These are phyloP conservation scores for Lepidocolaptes lacrymiger DNA, from an alignment of 2,797 vertebrate genomes.

Conservation along the genomic window DNA sequence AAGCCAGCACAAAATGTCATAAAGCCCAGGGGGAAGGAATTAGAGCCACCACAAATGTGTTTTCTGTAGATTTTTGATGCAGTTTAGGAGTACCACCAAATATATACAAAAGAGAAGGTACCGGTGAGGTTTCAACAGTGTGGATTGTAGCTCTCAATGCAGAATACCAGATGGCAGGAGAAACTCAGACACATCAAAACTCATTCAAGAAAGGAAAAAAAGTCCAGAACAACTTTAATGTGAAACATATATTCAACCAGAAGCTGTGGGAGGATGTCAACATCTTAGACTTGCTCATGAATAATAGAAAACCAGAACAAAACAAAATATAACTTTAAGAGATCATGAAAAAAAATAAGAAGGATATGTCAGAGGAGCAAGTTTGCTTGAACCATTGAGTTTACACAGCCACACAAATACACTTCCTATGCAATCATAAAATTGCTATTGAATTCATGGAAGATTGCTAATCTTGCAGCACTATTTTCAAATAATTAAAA, in stretches of 20 bases:
- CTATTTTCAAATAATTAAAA: background rate
- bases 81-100: background rate
- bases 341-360: background rate
- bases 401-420: background rate
- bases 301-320: background rate
- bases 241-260: slow-evolving; percentile 2
- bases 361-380: background rate
- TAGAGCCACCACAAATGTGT: background rate
- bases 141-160: background rate
- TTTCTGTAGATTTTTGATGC: background rate
- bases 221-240: background rate
- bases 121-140: background rate
- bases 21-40: background rate
- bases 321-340: background rate
- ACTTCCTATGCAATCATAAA: background rate
- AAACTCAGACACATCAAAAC: background rate
- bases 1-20: background rate
- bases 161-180: slow-evolving; percentile 4
- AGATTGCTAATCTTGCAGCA: background rate
- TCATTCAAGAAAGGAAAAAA: background rate
- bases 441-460: background rate
- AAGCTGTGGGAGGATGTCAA: background rate
- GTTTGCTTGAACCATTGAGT: background rate
- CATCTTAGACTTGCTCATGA: background rate
- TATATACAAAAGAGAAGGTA: background rate